Percentiles rank a stretch among this genome's conserved stretches.
Conservation (phyloP, 2,113 vertebrate species). For the Odontophorus gujanensis region DNA sequence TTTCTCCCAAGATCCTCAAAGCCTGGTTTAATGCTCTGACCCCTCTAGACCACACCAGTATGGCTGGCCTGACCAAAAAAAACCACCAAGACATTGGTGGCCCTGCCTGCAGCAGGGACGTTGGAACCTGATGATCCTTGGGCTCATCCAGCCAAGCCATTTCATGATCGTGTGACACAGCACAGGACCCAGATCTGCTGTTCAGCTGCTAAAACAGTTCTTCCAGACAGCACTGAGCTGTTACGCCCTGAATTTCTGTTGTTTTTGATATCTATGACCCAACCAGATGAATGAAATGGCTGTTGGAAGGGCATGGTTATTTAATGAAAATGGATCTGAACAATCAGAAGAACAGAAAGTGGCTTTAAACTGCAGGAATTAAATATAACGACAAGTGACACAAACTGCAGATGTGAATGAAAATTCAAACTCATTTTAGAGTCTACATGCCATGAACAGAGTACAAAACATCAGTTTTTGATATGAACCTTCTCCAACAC, state of each 20-base stretch:
- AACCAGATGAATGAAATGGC: not conserved
- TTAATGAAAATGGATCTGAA: not conserved
- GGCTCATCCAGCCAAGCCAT: too few relatives aligned
- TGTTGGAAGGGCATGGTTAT: fast-evolving
- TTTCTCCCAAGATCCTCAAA: too few relatives aligned
- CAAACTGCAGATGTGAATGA: fast-evolving
- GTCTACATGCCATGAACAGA: not conserved
- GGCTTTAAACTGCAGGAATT: not conserved
- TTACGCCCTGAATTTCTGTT: fast-evolving
- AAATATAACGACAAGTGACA: fast-evolving
- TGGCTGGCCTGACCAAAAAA: not conserved
- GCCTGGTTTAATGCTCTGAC: fast-evolving
- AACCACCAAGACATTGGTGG: not conserved
- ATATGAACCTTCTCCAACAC: fast-evolving
- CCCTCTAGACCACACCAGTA: fast-evolving
- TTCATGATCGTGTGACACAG: too few relatives aligned
- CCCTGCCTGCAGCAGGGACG: too few relatives aligned
- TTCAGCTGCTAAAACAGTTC: not conserved
- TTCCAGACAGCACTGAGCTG: fast-evolving
- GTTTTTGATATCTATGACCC: fast-evolving
- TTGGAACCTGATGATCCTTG: too few relatives aligned
- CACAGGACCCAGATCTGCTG: not conserved
- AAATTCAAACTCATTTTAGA: not conserved
- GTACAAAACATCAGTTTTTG: fast-evolving
- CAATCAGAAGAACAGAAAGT: fast-evolving